Conservation (phyloP, 1,140 invertebrate genomes). For the Drosophila leontia region DNA sequence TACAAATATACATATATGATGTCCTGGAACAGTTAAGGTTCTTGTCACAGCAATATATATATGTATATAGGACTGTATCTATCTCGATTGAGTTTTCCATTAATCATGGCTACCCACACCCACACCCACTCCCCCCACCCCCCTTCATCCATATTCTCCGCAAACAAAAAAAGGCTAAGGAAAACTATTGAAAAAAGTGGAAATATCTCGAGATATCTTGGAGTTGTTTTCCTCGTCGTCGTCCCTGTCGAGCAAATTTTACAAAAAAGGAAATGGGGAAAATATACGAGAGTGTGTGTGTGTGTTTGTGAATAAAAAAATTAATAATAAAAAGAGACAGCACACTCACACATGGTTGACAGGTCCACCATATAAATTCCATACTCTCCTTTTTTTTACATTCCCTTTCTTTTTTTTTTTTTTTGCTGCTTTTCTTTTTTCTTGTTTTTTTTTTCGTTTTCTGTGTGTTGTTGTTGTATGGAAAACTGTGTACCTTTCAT, state of each 20-base stretch:
- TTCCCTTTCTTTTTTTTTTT: conserved; percentile 49
- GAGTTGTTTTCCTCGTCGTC: conserved; percentile 36
- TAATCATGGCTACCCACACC: conserved; percentile 32
- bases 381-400: conserved; percentile 40
- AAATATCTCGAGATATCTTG: conserved; percentile 46
- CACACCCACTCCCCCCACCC: neutral
- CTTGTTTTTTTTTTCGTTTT: conserved; percentile 35
- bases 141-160: neutral
- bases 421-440: conserved; percentile 27
- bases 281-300: conserved; percentile 27
- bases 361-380: conserved; percentile 42
- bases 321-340: conserved; percentile 61
- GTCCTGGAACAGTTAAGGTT: no score
- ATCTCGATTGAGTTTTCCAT: conserved; percentile 45
- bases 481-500: conserved; percentile 83
- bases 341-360: conserved; percentile 35
- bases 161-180: conserved; percentile 10
- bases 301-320: conserved; percentile 51
- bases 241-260: conserved; percentile 39
- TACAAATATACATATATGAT: no score
- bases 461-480: conserved; percentile 39
- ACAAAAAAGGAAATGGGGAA: conserved; percentile 45
- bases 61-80: neutral
- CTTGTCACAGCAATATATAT: neutral
- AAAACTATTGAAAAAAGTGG: conserved; percentile 24